Evolutionary conservation across 2,113 vertebrate genomes (phyloP).

Genomic region (Scalopus aquaticus): DNA sequence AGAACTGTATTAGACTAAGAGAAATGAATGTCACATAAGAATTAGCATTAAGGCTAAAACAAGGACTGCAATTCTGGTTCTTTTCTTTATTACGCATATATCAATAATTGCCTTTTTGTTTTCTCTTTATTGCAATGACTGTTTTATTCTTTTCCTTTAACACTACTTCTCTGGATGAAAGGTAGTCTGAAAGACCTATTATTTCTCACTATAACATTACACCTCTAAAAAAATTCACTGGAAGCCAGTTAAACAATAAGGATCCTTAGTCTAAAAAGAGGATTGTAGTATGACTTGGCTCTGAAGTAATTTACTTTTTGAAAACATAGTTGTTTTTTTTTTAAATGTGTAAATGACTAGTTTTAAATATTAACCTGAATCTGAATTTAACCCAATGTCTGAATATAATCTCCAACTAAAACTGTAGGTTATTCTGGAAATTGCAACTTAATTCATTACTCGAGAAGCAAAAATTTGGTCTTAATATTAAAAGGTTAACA

Average conservation of each 20-base stretch:
- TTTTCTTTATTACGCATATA: not conserved
- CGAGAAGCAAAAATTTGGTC: not conserved
- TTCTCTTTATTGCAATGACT: not conserved
- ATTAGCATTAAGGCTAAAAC: not conserved
- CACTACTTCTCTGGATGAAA: conserved; percentile 18
- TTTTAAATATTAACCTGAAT: conserved; percentile 17
- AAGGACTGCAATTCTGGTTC: not conserved
- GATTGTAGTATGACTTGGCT: not conserved
- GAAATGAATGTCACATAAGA: not conserved
- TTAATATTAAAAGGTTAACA: not conserved
- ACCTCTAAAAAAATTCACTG: conserved; percentile 3
- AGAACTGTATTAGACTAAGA: not conserved
- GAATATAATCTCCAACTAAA: not conserved
- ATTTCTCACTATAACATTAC: not conserved
- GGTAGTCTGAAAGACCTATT: not conserved
- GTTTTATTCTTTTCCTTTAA: not conserved
- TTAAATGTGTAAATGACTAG: not conserved
- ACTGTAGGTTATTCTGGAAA: conserved; percentile 12
- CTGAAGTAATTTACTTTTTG: not conserved
- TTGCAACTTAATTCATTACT: not conserved
- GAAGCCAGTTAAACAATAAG: not conserved
- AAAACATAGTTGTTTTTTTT: not conserved
- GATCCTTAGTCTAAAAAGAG: not conserved
- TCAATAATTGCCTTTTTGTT: not conserved
- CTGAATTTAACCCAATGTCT: not conserved